Base-by-base conservation (phyloP, 2,797 vertebrate species). In the Holocentrus rufus region DNA sequence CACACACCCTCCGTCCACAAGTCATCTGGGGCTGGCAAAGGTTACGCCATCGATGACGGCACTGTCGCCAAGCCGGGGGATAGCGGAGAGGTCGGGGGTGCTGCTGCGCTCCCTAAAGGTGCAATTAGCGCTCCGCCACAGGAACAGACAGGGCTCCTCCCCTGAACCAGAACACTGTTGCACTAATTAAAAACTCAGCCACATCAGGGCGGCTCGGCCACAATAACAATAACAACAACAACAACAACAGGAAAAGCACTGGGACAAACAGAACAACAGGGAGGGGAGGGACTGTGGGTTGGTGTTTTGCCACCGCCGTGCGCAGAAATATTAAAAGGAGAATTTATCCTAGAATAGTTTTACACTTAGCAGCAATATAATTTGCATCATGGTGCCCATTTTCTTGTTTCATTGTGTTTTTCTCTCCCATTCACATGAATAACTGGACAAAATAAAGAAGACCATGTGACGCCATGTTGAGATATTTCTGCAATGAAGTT, bases 111-210 rank as follows among this genome's bases (percentile, higher is more conserved):
- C 91, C 91, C 90, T 77, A 27, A 78, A 85, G 90, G 83, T 57
- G 76, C 88, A 93, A 93, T 93, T 93, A 93, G 64, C 4, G 50
- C 80, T 42, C 27, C 0, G 70, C 69, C 71, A 76, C 83, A 88
- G 81, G 88, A 91, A 89, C 83, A 79, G 76, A 83, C 79, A 78
- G 47, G 76, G 77, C 84, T 83, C 71, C 77, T 87, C 70, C 74
- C 66, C 79, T 76, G 55, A 73, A 76, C 36, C 78, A 67, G 71
- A 81, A 85, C 76, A 77, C 64, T 75, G 80, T 84, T 52, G 36
- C 76, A 69, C 73, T 89, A 90, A 92, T 91, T 90, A 90, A 93
- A 88, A 90, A 87, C 55, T 82, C 39, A 31, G 79, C 56, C 44
- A 1, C 70, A 57, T 80, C 83, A 62, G 72, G 56, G 56, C 22